Conservation (phyloP, 2,888 invertebrate species). For the Cartodere bifasciata region DNA sequence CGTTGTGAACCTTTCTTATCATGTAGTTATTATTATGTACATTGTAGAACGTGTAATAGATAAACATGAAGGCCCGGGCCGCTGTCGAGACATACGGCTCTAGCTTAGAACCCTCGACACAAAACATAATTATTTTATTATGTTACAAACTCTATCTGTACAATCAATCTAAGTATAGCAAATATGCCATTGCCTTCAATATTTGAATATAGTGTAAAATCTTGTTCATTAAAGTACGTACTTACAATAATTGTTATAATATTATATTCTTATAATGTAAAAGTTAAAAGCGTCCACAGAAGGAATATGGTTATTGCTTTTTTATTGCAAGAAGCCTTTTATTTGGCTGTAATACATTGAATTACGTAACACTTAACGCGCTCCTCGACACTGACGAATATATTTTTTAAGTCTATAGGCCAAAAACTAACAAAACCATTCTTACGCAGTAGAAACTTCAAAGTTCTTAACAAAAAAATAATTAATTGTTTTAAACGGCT, state of each 20-base stretch:
- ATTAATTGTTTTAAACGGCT: too few species aligned
- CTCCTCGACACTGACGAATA: too few species aligned
- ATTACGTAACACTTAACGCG: constrained; percentile 46
- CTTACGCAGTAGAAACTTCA: too few species aligned
- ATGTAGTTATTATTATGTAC: constrained; percentile 56
- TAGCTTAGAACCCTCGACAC: constrained; percentile 43
- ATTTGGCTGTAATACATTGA: constrained; percentile 50
- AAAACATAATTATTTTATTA: constrained; percentile 34
- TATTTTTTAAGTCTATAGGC: too few species aligned
- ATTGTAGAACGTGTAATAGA: constrained; percentile 55
- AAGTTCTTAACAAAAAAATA: too few species aligned
- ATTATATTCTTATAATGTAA: constrained; percentile 36
- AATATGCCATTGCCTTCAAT: constrained; percentile 33
- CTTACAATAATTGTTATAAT: constrained; percentile 36
- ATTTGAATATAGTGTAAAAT: constrained; percentile 40
- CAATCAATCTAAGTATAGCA: constrained; percentile 33
- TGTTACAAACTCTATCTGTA: constrained; percentile 40
- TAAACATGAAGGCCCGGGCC: constrained; percentile 55
- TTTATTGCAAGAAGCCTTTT: constrained; percentile 42
- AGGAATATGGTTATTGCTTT: constrained; percentile 43
- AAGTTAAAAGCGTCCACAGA: constrained; percentile 41
- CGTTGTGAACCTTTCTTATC: constrained; percentile 82
- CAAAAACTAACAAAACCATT: too few species aligned
- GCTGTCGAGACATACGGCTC: constrained; percentile 30
- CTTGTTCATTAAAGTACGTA: constrained; percentile 38